Conservation (phyloP, 2,113 vertebrate genomes). For the Paralichthys olivaceus region DNA sequence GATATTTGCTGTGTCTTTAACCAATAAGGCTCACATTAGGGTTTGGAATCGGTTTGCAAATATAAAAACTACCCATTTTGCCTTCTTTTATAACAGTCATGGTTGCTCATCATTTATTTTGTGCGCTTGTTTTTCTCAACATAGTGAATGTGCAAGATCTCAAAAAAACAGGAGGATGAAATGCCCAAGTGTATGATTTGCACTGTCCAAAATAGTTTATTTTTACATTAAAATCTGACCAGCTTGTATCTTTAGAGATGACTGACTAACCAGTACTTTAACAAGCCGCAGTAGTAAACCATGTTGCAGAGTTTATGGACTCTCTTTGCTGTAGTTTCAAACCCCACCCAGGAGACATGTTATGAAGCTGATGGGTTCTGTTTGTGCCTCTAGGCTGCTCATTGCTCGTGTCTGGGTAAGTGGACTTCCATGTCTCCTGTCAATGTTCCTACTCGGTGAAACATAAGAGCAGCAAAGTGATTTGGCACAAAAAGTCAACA, state of each 20-base stretch:
- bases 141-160: no score
- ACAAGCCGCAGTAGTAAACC: conserved; percentile 33
- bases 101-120: background rate
- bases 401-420: conserved; percentile 52
- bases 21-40: no score
- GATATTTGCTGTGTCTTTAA: no score
- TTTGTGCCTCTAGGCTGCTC: conserved; percentile 47
- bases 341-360: conserved; percentile 52
- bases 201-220: conserved; percentile 44
- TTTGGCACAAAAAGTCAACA: conserved; percentile 45
- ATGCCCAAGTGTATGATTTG: conserved; percentile 15
- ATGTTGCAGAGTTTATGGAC: conserved; percentile 42
- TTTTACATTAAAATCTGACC: conserved; percentile 55
- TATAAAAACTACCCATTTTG: no score
- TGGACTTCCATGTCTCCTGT: conserved; percentile 68
- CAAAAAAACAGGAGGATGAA: no score
- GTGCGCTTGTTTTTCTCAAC: no score
- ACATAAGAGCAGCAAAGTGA: conserved; percentile 57
- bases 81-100: no score
- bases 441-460: conserved; percentile 38
- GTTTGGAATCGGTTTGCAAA: no score
- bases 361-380: conserved; percentile 49
- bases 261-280: conserved; percentile 29
- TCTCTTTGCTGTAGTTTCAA: conserved; percentile 47
- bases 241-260: conserved; percentile 59